Base-by-base conservation (phyloP, 1,140 invertebrate species). In the Ruditapes philippinarum region DNA sequence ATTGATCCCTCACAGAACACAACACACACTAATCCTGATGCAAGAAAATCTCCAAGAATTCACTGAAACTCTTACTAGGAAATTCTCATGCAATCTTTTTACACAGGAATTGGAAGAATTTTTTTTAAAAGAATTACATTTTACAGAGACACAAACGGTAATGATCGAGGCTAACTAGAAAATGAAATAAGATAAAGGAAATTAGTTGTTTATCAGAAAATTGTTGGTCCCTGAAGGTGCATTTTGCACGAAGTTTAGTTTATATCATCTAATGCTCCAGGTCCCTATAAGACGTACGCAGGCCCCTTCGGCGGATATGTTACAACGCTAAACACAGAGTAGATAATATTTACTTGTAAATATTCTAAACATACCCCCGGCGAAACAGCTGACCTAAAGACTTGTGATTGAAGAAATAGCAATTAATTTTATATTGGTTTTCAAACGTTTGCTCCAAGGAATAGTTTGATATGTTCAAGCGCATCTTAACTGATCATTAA, bases 141-240 rank as follows among this genome's bases (percentile, higher is more conserved):
- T 62, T 76, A 28, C 11, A 49, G 25, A 45, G 81, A 49, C 45
- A 73, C 82, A 73, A 73, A 70, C 60, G 25, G n/a, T 84, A 49
- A 70, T 70, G 82, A 74, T 70, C 65, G 40, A 84, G 82, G 82
- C 82, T 73, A 84, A 84, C 38, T 84, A 65, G 42, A 84, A 84
- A 86, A 76, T 86, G 84, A 86, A 62, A 12, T 49, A 70, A 40
- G 73, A 54, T 51, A 17, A 45, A n/a, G 38, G 68, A 31, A 57
- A 74, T 49, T 40, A 78, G 36, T 86, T 86, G 84, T 86, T 86
- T 86, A 86, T 86, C 84, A 86, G 84, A 54, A 60, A 86, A 86
- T 78, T 40, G 36, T 49, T 36, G 84, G 22, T 76, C 84, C 84
- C 84, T 86, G 38, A 33, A 78, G 84, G 84, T 76, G 51, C 68